Evolutionary conservation across 1,140 invertebrate genomes (phyloP).

Genomic region (Zaprionus capensis): DNA sequence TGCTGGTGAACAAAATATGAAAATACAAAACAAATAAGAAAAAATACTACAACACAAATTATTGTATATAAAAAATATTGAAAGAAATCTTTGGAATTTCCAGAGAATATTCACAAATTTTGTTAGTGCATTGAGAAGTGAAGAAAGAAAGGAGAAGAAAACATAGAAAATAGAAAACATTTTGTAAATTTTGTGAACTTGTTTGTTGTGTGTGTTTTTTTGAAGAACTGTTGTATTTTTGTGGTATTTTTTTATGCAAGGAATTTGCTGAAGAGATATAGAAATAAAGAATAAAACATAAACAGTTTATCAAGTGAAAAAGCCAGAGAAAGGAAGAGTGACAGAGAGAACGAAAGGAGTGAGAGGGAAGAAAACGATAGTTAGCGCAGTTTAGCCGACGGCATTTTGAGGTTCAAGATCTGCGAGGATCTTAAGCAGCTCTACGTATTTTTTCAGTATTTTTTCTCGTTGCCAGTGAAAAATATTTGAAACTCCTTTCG

Average conservation of each 20-base stretch:
- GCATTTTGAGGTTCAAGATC: neutral
- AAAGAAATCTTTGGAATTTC: slow-evolving; percentile 6
- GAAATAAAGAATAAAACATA: neutral
- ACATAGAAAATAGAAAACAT: slow-evolving; percentile 7
- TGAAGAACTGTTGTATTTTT: slow-evolving; percentile 3
- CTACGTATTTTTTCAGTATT: neutral
- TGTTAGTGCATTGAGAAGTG: neutral
- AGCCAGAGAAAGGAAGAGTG: neutral
- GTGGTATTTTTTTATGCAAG: neutral
- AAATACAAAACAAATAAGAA: neutral
- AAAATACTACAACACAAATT: slow-evolving; percentile 10
- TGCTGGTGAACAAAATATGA: neutral
- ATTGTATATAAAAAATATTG: slow-evolving; percentile 5
- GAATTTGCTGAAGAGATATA: neutral
- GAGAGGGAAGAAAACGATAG: neutral
- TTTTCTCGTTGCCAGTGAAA: neutral
- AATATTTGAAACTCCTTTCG: neutral
- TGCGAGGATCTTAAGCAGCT: neutral
- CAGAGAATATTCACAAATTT: neutral
- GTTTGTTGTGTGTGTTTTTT: slow-evolving; percentile 10
- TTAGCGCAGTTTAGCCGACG: neutral
- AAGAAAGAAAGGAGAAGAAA: neutral
- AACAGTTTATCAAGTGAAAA: neutral
- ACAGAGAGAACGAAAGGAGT: neutral
- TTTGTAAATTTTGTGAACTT: slow-evolving; percentile 1